Base-by-base conservation (phyloP, 1,140 invertebrate genomes). In the Pseudomyrmex cubaensis region DNA sequence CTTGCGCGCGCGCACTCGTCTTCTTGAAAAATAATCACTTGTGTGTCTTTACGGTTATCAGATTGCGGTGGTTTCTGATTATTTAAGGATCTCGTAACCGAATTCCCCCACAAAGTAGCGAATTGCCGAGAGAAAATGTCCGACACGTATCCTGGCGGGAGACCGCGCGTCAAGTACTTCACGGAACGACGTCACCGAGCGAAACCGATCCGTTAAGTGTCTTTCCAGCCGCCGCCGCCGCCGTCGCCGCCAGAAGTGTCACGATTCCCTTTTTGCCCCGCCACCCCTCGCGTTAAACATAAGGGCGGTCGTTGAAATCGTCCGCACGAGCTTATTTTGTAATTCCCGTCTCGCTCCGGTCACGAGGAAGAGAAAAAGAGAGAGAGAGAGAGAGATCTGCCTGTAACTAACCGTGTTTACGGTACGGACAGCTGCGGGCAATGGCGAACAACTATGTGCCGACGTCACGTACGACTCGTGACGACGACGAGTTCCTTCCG, bases 381-480 rank as follows among this genome's bases (percentile, higher is more conserved):
- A 35, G 35, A 35, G 2, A 25, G 5, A 35, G 5, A 35, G 35
- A 35, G 35, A 35, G 5, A 35, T 20, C 82, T 59, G 70, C 75
- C 87, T 86, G 89, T 90, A 89, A 89, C 89, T 89, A 90, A 90
- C 87, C 87, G 90, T 89, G 83, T 89, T 89, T 86, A 84, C 85
- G 75, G 82, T 77, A 70, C 82, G 80, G 50, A 78, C 80, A 66
- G 85, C 83, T 75, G 83, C 75, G 59, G 67, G 72, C 83, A 84
- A 78, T 85, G 80, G 83, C 66, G 57, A 64, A 78, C 82, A 85
- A 86, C 87, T 89, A 89, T 77, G 89, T 88, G 86, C 82, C 87
- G 85, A 85, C 82, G 83, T 89, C 89, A 89, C 89, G 85, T 89
- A 90, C 70, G 72, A 62, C n/a, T 54, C 10, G 66, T 44, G 35